Base-by-base conservation (phyloP, 2,888 invertebrate species). In the Xestia rhomboidea region DNA sequence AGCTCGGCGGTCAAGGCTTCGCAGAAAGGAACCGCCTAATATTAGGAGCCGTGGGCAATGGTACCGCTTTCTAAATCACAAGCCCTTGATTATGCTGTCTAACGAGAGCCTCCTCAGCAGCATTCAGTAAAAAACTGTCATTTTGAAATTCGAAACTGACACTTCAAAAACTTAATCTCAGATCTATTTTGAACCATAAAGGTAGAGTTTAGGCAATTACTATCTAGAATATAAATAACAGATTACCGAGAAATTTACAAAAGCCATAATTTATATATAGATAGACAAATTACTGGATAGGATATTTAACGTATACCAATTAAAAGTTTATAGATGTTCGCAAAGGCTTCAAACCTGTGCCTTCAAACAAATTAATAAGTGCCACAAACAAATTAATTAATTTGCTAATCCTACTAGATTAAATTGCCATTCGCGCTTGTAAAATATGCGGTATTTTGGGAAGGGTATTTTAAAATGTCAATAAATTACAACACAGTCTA, bases 251-350 rank as follows among this genome's bases (percentile, higher is more conserved):
- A 38, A 75, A 4, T 64, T 54, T 30, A 64, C 2, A 21, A 54
- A 64, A 82, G 15, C n/a, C 5, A 41, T 82, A 49, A 49, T 38
- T 38, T 5, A 77, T 46, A 54, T 30, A 34, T 34, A 57, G 57
- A 49, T 5, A 76, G 0, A 18, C 10, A 13, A 49, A 57, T 76
- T 41, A 82, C 27, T 57, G 75, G 13, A 30, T 41, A 8, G 8
- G 6, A 46, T 63, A 15, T 66, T 60, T 21, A 67, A 54, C 13
- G 1, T 18, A 7, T 62, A 63, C 38, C 46, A 62, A 83, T 79
- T 63, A 63, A 62, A 79, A 68, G 44, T 63, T 77, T 46, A 6
- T 41, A 77, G 15, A 46, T 54, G 15, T 51, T 82, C 38, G 27
- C 27, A 10, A 24, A 67, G 11, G 1, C 34, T 66, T 66, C 10